Percentiles rank a stretch among this genome's conserved stretches.
phyloP scores from a whole-genome alignment of 2,888 invertebrate genomes.

The Cataglyphis rosenhaueri region DNA sequence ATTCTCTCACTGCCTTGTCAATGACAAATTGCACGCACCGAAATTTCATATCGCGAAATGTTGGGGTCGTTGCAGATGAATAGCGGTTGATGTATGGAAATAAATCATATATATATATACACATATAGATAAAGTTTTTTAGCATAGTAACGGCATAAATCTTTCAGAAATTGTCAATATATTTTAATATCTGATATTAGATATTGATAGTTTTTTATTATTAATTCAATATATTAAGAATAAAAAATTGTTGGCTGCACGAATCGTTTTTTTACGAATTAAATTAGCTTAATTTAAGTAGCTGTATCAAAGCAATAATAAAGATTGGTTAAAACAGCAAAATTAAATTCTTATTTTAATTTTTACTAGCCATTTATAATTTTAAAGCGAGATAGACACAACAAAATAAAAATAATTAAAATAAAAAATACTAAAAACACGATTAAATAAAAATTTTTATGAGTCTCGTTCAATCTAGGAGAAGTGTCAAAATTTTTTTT shows the following conservation, averaged over 20 bases:
- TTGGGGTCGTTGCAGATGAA: constrained; percentile 34
- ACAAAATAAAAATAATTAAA: neutral
- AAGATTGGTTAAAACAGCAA: neutral
- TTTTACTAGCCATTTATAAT: neutral
- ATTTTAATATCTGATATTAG: constrained; percentile 36
- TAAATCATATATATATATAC: constrained; percentile 28
- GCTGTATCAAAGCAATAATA: neutral
- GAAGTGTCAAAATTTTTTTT: constrained; percentile 1
- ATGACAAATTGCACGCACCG: constrained; percentile 44
- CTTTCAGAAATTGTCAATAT: constrained; percentile 26
- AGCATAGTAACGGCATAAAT: constrained; percentile 7
- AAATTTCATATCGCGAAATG: constrained; percentile 44
- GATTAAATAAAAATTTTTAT: neutral
- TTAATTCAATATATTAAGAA: constrained; percentile 20
- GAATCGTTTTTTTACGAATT: neutral
- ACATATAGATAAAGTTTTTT: constrained; percentile 20
- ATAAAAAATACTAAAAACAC: neutral
- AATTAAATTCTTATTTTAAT: neutral
- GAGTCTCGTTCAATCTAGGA: neutral
- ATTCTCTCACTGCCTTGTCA: constrained; percentile 37
- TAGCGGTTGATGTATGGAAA: constrained; percentile 33
- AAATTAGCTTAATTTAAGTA: constrained; percentile 4
- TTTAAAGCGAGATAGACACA: neutral
- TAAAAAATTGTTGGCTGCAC: neutral
- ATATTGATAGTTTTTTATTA: constrained; percentile 18